A percentile compares a stretch with the other conserved stretches of the same genome.
These are phyloP conservation scores for Onychomys leucogaster DNA, from an alignment of 2,797 vertebrate genomes.

Conservation along the genomic window DNA sequence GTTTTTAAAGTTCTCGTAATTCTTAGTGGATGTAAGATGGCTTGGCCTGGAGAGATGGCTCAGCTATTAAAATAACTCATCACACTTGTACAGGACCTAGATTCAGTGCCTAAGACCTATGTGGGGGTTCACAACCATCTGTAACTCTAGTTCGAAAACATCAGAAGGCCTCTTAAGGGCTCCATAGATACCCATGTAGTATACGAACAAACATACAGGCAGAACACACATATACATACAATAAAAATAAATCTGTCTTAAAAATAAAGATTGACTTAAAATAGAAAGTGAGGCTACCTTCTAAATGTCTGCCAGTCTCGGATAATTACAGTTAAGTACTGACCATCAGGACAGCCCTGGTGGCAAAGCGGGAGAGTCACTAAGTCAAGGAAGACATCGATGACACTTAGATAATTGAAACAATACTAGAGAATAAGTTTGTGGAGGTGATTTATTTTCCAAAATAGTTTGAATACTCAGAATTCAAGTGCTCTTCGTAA, in stretches of 20 bases:
- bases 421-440: background rate
- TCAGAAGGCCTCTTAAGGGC: background rate
- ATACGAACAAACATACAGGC: background rate
- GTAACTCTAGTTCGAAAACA: background rate
- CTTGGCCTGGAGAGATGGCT: background rate
- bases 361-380: background rate
- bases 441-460: background rate
- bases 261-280: conserved; percentile 1
- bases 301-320: background rate
- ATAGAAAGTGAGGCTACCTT: background rate
- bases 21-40: background rate
- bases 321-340: background rate
- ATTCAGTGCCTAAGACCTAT: too few relatives aligned
- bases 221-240: background rate
- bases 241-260: background rate
- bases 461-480: background rate
- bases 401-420: background rate
- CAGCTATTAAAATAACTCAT: background rate
- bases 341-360: background rate
- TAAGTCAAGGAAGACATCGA: background rate
- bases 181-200: background rate
- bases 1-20: background rate
- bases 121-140: background rate
- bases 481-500: background rate
- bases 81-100: background rate